phyloP scores from a whole-genome alignment of 2,113 vertebrate species.

The Anarrhichthys ocellatus region DNA sequence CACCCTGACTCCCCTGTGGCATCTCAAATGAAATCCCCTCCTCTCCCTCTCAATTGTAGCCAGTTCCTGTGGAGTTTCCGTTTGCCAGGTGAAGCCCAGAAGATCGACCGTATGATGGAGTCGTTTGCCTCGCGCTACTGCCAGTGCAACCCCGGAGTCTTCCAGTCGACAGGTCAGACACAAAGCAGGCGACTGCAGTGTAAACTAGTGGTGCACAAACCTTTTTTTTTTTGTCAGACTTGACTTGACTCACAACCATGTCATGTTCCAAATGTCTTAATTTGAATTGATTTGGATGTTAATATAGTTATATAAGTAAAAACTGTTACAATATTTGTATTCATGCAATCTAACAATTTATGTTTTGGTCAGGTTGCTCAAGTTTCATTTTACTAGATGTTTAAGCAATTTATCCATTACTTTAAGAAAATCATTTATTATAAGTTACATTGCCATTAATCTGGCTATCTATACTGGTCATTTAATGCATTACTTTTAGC shows the following conservation, averaged over 20 bases:
- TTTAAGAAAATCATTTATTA: too few relatives aligned
- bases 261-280: neutral
- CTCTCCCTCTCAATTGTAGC: constrained; percentile 71
- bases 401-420: neutral
- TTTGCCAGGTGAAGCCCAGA: constrained; percentile 96
- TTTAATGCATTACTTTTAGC: constrained; percentile 1
- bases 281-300: neutral
- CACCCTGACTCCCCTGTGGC: neutral
- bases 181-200: neutral
- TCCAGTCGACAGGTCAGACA: constrained; percentile 95
- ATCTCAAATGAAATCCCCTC: neutral
- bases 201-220: neutral
- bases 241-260: neutral
- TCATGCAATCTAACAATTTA: neutral
- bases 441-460: neutral
- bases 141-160: constrained; percentile 96
- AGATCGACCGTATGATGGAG: constrained; percentile 99
- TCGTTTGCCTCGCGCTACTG: constrained; percentile 96
- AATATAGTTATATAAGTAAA: neutral
- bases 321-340: neutral
- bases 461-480: neutral
- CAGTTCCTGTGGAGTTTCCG: constrained; percentile 99
- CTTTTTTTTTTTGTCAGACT: neutral
- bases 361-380: neutral
- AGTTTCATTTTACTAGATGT: neutral